Percentiles rank a stretch among this genome's conserved stretches.
Conservation (phyloP, 2,113 vertebrate genomes). For the Gymnocephalus cernua region DNA sequence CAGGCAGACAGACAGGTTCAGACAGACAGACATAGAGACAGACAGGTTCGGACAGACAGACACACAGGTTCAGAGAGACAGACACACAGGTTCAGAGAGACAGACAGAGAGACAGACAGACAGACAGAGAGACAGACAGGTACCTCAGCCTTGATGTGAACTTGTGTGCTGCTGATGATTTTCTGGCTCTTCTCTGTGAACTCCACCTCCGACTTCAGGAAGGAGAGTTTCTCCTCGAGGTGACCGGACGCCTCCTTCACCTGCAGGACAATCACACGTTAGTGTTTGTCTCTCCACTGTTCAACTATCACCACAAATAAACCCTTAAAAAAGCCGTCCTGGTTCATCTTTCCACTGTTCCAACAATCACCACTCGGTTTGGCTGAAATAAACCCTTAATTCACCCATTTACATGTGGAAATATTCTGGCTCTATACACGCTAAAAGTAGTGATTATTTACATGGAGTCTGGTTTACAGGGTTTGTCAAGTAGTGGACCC, state of each 20-base stretch:
- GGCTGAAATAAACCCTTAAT: too few species aligned
- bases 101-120: too few species aligned
- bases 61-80: background rate
- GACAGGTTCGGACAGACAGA: background rate
- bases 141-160: slow-evolving; percentile 65
- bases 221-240: slow-evolving; percentile 58
- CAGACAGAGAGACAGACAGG: background rate
- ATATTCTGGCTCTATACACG: too few species aligned
- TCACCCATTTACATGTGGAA: too few species aligned
- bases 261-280: slow-evolving; percentile 33
- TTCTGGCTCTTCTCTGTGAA: slow-evolving; percentile 49
- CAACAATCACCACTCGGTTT: too few species aligned
- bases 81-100: background rate
- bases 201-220: slow-evolving; percentile 44
- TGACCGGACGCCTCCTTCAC: slow-evolving; percentile 41
- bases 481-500: too few species aligned
- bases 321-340: too few species aligned
- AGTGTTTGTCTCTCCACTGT: too few species aligned
- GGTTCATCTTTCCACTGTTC: too few species aligned
- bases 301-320: too few species aligned
- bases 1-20: background rate
- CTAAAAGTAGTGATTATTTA: too few species aligned
- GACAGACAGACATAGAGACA: background rate
- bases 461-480: too few species aligned
- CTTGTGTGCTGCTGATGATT: slow-evolving; percentile 25